A percentile compares a stretch with the other conserved stretches of the same genome.
Evolutionary conservation across 2,888 invertebrate species (phyloP).

Genomic region (Zonitis immaculata): DNA sequence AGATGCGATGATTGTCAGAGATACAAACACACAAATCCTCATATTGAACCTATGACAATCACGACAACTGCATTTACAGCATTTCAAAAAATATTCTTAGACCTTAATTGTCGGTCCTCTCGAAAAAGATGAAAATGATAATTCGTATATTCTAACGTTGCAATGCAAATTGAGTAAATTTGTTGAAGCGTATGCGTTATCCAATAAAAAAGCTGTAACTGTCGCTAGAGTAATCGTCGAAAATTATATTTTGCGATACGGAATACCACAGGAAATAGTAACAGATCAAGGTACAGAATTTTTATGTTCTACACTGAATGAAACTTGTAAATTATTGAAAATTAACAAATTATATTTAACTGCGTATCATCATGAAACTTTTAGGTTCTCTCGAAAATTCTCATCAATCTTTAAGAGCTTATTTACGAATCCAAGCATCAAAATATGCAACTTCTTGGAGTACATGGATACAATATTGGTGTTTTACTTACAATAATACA

Average conservation of each 20-base stretch:
- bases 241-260: conserved; percentile 24
- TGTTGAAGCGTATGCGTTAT: conserved; percentile 16
- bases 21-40: conserved; percentile 6
- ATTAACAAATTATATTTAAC: conserved; percentile 19
- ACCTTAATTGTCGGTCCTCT: conserved; percentile 21
- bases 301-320: conserved; percentile 11
- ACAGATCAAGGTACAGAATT: conserved; percentile 22
- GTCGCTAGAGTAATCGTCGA: conserved; percentile 18
- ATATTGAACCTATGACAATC: conserved; percentile 12
- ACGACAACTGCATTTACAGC: conserved; percentile 19
- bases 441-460: conserved; percentile 14
- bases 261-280: conserved; percentile 17
- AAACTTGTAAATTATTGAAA: conserved; percentile 17
- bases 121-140: conserved; percentile 7
- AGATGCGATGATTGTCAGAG: conserved; percentile 18
- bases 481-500: conserved; percentile 20
- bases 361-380: conserved; percentile 19
- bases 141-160: conserved; percentile 15
- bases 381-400: conserved; percentile 18
- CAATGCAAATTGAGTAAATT: conserved; percentile 22
- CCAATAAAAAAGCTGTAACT: conserved; percentile 13
- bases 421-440: conserved; percentile 11
- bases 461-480: conserved; percentile 20
- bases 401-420: conserved; percentile 15
- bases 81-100: conserved; percentile 22